These are phyloP conservation scores for Drosophila lutescens DNA, from an alignment of 2,888 invertebrate species.

Conservation along the genomic window DNA sequence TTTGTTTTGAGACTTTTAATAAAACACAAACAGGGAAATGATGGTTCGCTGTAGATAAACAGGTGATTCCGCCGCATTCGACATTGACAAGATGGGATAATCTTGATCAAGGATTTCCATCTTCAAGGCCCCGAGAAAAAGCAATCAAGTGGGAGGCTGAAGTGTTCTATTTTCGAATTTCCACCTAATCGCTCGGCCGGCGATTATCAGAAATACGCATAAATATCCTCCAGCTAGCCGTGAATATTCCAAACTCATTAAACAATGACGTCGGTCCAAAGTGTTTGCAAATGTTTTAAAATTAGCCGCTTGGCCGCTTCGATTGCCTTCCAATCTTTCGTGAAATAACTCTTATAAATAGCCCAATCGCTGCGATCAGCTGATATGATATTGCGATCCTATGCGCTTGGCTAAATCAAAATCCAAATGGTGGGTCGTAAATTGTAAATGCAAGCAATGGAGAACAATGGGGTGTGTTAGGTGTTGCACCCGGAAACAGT, in stretches of 20 bases:
- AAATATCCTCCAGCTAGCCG: constrained; percentile 35
- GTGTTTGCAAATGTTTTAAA: constrained; percentile 51
- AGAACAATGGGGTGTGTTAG: constrained; percentile 16
- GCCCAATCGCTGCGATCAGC: constrained; percentile 37
- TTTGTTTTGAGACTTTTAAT: constrained; percentile 47
- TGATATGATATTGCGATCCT: constrained; percentile 11
- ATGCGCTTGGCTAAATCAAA: constrained; percentile 8
- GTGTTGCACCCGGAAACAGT: constrained; percentile 47
- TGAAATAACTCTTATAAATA: constrained; percentile 66
- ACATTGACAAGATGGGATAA: constrained; percentile 5
- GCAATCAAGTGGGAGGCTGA: background rate
- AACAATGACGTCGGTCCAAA: constrained; percentile 58
- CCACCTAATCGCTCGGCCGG: constrained; percentile 10
- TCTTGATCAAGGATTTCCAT: background rate
- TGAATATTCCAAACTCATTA: constrained; percentile 32
- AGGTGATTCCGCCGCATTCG: constrained; percentile 5
- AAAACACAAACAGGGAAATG: constrained; percentile 57
- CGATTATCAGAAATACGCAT: constrained; percentile 15
- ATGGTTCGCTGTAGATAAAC: constrained; percentile 22
- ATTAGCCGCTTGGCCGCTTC: constrained; percentile 40
- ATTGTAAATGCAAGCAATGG: constrained; percentile 23
- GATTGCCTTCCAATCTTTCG: constrained; percentile 24
- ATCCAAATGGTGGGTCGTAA: constrained; percentile 4
- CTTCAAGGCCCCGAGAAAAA: background rate
- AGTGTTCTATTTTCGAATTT: constrained; percentile 7